Percentiles rank a stretch among this genome's conserved stretches.
These are phyloP conservation scores for Pentalonia nigronervosa DNA, from an alignment of 1,140 invertebrate species.

Conservation along the genomic window DNA sequence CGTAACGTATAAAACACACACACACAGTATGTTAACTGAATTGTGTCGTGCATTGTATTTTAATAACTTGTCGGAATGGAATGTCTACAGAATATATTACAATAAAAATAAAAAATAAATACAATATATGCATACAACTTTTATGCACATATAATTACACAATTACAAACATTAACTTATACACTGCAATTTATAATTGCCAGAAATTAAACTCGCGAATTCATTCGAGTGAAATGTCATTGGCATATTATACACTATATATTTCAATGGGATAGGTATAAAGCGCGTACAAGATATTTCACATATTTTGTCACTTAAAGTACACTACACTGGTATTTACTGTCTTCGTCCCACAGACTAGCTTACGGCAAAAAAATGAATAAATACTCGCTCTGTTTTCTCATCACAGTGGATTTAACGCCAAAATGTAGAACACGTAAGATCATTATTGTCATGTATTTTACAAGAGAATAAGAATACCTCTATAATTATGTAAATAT, in stretches of 20 bases:
- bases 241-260: not conserved
- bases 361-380: not conserved
- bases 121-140: not conserved
- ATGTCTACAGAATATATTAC: not conserved
- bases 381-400: not conserved
- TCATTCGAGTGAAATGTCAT: not conserved
- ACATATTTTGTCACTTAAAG: not conserved
- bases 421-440: not conserved
- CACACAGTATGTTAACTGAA: not conserved
- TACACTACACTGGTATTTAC: not conserved
- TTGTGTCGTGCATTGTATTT: slow-evolving; percentile 35
- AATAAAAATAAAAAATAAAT: not conserved
- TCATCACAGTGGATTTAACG: not conserved
- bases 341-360: not conserved
- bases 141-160: slow-evolving; percentile 20
- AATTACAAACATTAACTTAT: not conserved
- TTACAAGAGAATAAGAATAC: not conserved
- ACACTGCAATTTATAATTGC: not conserved
- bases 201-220: not conserved
- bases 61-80: slow-evolving; percentile 31
- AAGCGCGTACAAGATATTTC: not conserved
- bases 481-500: not conserved
- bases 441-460: not conserved
- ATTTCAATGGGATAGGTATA: not conserved
- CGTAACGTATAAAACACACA: slow-evolving; percentile 26